Base-by-base conservation (phyloP, 2,113 vertebrate species). In the Chaetura pelagica region DNA sequence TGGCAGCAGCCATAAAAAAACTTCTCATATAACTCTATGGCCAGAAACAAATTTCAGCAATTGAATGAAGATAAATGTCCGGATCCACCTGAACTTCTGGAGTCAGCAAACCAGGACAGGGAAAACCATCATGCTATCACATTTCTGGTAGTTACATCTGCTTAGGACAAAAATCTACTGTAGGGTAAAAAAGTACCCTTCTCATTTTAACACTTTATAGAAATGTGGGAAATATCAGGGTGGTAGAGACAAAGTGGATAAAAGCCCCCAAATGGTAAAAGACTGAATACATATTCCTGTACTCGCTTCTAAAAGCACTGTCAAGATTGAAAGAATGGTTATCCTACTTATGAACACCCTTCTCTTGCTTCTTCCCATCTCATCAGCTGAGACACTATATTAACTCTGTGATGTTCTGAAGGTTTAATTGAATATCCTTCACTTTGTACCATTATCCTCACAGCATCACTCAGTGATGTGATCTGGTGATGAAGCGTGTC, bases 61-160 rank as follows among this genome's bases (percentile, higher is more conserved):
- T 35, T 67, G 75, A 80, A 96, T 74, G 59, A 91, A 95, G 87
- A 93, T 67, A 81, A 94, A 95, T 67, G 9, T 86, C 61, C 79
- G 27, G 68, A 86, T 94, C 68, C 57, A 86, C 63, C 85, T 86
- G 64, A 95, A 91, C 57, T 87, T 88, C 75, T 90, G 76, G 26
- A 93, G 29, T 90, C 82, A 94, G 64, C 85, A 96, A 94, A 86
- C 79, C 52, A 84, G 52, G 91, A 88, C 85, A 32, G 26, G 64
- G 55, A 52, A 90, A 93, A 55, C 48, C 29, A 48, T 63, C 63
- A 77, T 35, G 61, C 42, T 88, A 59, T 77, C 63, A 90, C 55
- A 51, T 68, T 88, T 86, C 59, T 84, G 48, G 79, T 80, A 86
- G 54, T 74, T 67, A 67, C 63, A 69, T 57, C 54, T 74, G 34